phyloP scores from a whole-genome alignment of 53 echinoderm and acorn worm genomes.

The Holothuria scabra region DNA sequence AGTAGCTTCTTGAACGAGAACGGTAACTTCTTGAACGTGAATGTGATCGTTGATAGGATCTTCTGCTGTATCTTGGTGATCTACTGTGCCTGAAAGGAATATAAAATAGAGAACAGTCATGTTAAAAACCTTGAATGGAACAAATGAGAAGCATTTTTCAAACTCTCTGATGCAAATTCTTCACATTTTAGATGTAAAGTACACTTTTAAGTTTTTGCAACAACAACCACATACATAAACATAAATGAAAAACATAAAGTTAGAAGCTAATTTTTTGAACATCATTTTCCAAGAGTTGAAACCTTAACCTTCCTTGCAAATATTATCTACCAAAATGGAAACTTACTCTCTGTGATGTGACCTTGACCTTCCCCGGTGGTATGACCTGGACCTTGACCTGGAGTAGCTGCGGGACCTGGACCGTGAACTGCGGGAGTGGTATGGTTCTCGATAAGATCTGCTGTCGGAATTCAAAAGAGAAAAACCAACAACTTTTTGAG shows the following conservation, averaged over 20 bases:
- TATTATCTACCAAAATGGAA: not conserved
- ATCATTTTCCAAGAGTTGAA: too few relatives aligned
- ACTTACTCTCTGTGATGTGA: constrained; percentile 29
- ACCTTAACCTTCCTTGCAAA: too few relatives aligned
- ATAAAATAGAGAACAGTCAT: too few relatives aligned
- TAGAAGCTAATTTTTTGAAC: too few relatives aligned
- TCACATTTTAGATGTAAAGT: too few relatives aligned
- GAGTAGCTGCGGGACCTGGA: constrained; percentile 51
- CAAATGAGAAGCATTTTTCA: too few relatives aligned
- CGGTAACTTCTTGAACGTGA: constrained; percentile 69
- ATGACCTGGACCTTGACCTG: constrained; percentile 51
- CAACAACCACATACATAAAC: too few relatives aligned
- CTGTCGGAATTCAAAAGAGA: not conserved
- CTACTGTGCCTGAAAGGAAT: constrained; percentile 20
- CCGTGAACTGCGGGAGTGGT: constrained; percentile 42
- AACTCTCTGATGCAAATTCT: too few relatives aligned
- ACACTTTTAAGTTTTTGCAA: too few relatives aligned
- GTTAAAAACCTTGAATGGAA: too few relatives aligned
- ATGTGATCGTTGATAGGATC: constrained; percentile 43
- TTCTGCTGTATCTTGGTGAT: constrained; percentile 40
- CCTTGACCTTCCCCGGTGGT: constrained; percentile 49
- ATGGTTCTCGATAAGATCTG: constrained; percentile 1
- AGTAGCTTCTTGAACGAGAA: constrained; percentile 65
- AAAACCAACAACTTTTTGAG: not conserved
- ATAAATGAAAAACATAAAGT: too few relatives aligned